Evolutionary conservation across 2,888 invertebrate species (phyloP).

Genomic region (Caradrina kadenii): DNA sequence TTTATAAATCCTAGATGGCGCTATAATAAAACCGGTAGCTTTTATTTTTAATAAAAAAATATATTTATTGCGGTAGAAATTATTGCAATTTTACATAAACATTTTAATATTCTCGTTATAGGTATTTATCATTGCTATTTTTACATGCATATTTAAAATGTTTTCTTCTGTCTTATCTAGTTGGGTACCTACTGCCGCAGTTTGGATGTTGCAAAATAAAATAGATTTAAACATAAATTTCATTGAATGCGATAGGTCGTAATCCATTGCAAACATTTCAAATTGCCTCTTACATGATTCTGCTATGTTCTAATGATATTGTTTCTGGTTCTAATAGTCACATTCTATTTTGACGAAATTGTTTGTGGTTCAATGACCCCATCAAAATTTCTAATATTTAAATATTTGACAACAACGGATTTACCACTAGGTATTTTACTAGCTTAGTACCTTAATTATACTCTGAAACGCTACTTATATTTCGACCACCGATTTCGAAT

Average conservation of each 20-base stretch:
- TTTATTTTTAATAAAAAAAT: background rate
- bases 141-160: background rate
- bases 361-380: constrained; percentile 29
- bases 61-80: background rate
- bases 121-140: background rate
- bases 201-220: background rate
- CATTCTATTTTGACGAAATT: constrained; percentile 27
- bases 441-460: background rate
- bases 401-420: constrained; percentile 6
- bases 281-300: constrained; percentile 24
- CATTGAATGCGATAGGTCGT: background rate
- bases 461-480: background rate
- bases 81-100: background rate
- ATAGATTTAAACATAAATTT: background rate
- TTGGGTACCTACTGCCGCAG: background rate
- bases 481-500: constrained; percentile 2
- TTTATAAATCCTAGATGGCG: constrained; percentile 66
- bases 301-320: constrained; percentile 15
- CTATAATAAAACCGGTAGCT: constrained; percentile 16
- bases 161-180: background rate
- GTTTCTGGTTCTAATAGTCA: constrained; percentile 19
- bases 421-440: background rate
- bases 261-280: constrained; percentile 31
- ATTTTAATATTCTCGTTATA: background rate
- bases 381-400: constrained; percentile 4